Evolutionary conservation across 2,888 invertebrate genomes (phyloP).

Genomic region (Hylaea fasciaria): DNA sequence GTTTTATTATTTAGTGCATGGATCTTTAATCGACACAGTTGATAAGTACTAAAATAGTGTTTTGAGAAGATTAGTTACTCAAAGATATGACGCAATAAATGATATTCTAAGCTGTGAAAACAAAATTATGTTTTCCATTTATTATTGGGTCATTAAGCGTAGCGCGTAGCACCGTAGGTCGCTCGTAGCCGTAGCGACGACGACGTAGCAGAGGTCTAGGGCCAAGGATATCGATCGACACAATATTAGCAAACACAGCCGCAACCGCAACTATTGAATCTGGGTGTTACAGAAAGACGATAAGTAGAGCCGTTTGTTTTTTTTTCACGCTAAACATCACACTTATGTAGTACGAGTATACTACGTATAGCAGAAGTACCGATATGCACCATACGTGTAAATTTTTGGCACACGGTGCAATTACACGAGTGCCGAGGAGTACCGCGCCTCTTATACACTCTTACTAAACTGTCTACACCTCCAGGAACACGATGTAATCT

Average conservation of each 20-base stretch:
- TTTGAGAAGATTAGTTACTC: too few relatives aligned
- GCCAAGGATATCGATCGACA: slow-evolving; percentile 6
- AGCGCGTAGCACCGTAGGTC: slow-evolving; percentile 19
- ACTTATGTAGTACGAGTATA: slow-evolving; percentile 15
- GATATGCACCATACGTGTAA: slow-evolving; percentile 38
- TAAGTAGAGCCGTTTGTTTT: neutral
- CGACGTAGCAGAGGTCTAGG: slow-evolving; percentile 31
- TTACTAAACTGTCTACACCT: slow-evolving; percentile 40
- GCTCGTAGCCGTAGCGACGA: slow-evolving; percentile 20
- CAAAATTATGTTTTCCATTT: too few relatives aligned
- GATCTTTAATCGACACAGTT: too few relatives aligned
- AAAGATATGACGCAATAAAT: too few relatives aligned
- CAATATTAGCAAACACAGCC: too few relatives aligned
- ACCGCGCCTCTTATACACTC: slow-evolving; percentile 49
- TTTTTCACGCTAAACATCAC: slow-evolving; percentile 10
- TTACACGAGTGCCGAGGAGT: slow-evolving; percentile 53
- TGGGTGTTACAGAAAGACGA: too few relatives aligned
- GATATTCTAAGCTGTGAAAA: neutral
- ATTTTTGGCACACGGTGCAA: slow-evolving; percentile 59
- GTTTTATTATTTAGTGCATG: too few relatives aligned
- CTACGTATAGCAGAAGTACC: slow-evolving; percentile 13
- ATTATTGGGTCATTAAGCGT: too few relatives aligned
- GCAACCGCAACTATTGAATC: too few relatives aligned
- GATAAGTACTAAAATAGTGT: too few relatives aligned
- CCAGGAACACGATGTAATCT: slow-evolving; percentile 31